A percentile compares a stretch with the other conserved stretches of the same genome.
These are phyloP conservation scores for Mustelus asterias DNA, from an alignment of 2,113 vertebrate genomes.

Conservation along the genomic window DNA sequence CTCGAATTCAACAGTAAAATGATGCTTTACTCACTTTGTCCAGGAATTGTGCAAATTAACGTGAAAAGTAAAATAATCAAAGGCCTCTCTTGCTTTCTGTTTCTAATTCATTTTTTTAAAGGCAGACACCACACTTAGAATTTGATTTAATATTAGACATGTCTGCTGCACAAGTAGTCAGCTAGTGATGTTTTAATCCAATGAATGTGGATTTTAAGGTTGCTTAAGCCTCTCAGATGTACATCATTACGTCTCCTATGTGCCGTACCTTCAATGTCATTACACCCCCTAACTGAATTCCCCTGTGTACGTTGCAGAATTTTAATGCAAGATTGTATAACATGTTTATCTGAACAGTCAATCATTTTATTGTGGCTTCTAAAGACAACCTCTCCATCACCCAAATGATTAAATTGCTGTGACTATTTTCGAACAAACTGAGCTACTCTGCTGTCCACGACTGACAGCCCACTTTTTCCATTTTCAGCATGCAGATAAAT, in stretches of 20 bases:
- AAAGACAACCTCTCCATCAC: slow-evolving; percentile 46
- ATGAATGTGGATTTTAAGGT: not conserved
- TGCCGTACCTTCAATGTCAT: slow-evolving; percentile 40
- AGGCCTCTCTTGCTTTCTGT: not conserved
- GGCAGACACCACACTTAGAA: not conserved
- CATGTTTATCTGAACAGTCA: slow-evolving; percentile 51
- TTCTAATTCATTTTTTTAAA: not conserved
- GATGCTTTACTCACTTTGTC: not conserved
- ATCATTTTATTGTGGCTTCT: slow-evolving; percentile 55
- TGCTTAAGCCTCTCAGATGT: slow-evolving; percentile 23
- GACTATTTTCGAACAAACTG: slow-evolving; percentile 47
- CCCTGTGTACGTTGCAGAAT: slow-evolving; percentile 47
- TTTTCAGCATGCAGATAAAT: not conserved
- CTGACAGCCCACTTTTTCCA: not conserved
- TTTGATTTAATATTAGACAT: not conserved
- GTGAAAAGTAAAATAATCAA: not conserved
- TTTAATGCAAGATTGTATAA: slow-evolving; percentile 54
- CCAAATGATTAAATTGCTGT: slow-evolving; percentile 42
- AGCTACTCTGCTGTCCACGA: slow-evolving; percentile 38
- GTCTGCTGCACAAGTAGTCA: not conserved
- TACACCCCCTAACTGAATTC: slow-evolving; percentile 48
- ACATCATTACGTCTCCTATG: slow-evolving; percentile 8
- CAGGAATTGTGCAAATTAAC: not conserved
- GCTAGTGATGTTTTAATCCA: not conserved
- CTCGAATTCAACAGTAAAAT: not conserved